Evolutionary conservation across 2,797 vertebrate species (phyloP), one percentile per base, ranked within the genome.

Genomic region (Oceanodroma leucorhoa): DNA sequence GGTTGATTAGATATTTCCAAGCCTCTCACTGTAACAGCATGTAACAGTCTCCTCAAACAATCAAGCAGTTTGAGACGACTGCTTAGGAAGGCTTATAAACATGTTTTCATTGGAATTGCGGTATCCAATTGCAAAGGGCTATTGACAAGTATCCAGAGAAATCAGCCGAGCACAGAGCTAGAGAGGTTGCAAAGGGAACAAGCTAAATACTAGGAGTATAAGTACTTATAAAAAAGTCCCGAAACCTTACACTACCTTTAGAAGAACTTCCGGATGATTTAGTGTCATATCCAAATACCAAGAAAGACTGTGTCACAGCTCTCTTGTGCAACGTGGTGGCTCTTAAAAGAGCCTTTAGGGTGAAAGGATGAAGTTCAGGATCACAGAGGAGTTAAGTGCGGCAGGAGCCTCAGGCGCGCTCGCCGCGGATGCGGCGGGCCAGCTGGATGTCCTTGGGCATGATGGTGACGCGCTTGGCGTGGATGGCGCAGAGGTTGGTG

Each of bases 371-470:
- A 48, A 34, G 16, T 18, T 41, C 41, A 41, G 10, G 38, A 21
- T 3, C 3, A 19, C 16, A 3, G 14, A 34, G 11, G 3, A 2
- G 4, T 4, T 13, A 13, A 5, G 21, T 24, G 14, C 6, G 6
- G 21, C n/a, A 11, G 20, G 15, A 12, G 6, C 1, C 41, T 88
- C 38, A 87, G 40, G 92, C 89, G 0, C 92, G 92, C 45, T 89
- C 77, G 0, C 82, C 82, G 14, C 89, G 89, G 67, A 90, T 90
- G 27, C 88, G 88, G 0, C 77, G 84, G 7, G 84, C 75, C 57
- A 99, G 97, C 98, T 99, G 99, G 97, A 99, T 99, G 97, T 99
- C 99, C 97, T 99, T 99, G 95, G 99, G 98, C 98, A 99, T 98
- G 97, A 99, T 99, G 96, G 99, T 99, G 96, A 99, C 98, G 23